A percentile compares a stretch with the other conserved stretches of the same genome.
Evolutionary conservation across 37 sponge, comb jelly and placozoan species (phyloP).

Genomic region (Eunapius fragilis): DNA sequence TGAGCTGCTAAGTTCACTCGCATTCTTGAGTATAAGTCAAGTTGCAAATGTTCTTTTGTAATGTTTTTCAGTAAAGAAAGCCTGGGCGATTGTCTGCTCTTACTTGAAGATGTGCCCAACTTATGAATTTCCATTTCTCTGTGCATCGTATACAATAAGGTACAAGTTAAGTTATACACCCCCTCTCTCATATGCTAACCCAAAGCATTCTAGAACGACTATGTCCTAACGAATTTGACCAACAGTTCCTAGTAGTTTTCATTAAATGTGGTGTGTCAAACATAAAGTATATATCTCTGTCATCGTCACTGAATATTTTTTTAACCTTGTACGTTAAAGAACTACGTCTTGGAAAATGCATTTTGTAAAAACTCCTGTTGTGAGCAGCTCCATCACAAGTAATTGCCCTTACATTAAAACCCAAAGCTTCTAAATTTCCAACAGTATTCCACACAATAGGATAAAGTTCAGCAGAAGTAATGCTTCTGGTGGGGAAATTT

Average conservation of each 20-base stretch:
- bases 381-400: slow-evolving; percentile 49
- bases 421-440: slow-evolving; percentile 6
- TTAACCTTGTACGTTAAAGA: background rate
- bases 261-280: no score
- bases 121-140: slow-evolving; percentile 44
- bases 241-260: no score
- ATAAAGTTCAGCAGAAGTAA: slow-evolving; percentile 24
- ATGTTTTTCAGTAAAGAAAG: slow-evolving; percentile 5
- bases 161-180: no score
- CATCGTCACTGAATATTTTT: no score
- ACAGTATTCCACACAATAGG: slow-evolving; percentile 50
- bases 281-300: no score
- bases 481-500: slow-evolving; percentile 25
- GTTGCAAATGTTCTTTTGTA: slow-evolving; percentile 8
- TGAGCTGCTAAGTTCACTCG: slow-evolving; percentile 19
- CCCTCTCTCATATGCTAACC: no score
- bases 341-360: slow-evolving; percentile 4
- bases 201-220: background rate
- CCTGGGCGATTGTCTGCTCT: background rate
- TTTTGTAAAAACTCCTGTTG: slow-evolving; percentile 10
- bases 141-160: background rate
- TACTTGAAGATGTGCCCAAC: slow-evolving; percentile 13
- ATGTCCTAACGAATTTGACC: no score
- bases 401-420: slow-evolving; percentile 34
- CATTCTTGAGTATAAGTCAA: slow-evolving; percentile 29